These are phyloP conservation scores for Steinernema scapterisci DNA, from an alignment of 2,888 invertebrate species.

Conservation along the genomic window DNA sequence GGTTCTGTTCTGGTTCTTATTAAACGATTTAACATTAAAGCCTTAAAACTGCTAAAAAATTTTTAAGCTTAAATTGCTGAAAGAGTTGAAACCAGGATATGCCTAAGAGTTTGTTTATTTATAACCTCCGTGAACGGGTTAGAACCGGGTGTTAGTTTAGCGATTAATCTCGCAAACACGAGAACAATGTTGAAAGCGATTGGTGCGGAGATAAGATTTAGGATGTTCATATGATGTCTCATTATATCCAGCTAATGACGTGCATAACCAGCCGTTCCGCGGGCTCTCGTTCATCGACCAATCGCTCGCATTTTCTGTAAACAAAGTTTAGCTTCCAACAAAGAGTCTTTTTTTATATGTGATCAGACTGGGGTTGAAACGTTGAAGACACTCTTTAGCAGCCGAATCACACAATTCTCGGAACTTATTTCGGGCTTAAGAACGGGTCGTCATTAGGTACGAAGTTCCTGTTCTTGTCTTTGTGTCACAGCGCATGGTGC, in stretches of 20 bases:
- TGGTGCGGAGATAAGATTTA: slow-evolving; percentile 4
- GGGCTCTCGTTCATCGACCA: slow-evolving; percentile 2
- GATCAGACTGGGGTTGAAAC: neutral
- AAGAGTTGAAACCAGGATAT: too few relatives aligned
- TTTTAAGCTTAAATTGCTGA: too few relatives aligned
- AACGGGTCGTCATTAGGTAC: neutral
- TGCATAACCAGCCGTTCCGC: neutral
- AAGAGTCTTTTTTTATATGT: neutral
- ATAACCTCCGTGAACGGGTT: neutral
- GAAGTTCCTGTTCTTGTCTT: slow-evolving; percentile 14
- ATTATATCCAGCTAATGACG: slow-evolving; percentile 24
- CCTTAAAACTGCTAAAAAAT: too few relatives aligned
- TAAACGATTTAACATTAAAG: too few relatives aligned
- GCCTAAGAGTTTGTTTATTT: too few relatives aligned
- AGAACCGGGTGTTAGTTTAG: neutral
- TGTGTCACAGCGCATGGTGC: slow-evolving; percentile 8
- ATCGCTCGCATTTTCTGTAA: neutral
- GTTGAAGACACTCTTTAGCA: too few relatives aligned
- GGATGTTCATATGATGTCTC: slow-evolving; percentile 21
- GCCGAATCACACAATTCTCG: too few relatives aligned
- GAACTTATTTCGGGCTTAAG: neutral
- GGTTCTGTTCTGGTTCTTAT: too few relatives aligned
- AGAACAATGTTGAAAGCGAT: neutral
- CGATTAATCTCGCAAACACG: neutral
- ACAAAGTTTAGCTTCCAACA: neutral